Evolutionary conservation across 1,140 invertebrate genomes (phyloP).

Genomic region (Drosophila eugracilis): DNA sequence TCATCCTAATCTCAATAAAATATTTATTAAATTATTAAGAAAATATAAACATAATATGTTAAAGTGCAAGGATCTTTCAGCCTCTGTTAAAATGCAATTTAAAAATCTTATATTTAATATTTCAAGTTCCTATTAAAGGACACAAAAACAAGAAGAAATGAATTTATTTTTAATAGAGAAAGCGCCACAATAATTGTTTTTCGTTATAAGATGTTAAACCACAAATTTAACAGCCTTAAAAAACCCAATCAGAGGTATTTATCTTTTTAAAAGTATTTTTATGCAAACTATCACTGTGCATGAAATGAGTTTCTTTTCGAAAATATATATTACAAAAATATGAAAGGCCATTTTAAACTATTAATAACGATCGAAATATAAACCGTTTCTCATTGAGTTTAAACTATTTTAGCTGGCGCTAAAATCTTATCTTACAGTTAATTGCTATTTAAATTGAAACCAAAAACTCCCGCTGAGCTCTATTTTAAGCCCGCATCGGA

Average conservation of each 20-base stretch:
- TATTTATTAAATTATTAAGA: no score
- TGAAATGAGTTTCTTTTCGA: not conserved
- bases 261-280: no score
- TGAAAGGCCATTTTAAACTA: not conserved
- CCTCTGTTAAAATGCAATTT: no score
- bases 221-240: no score
- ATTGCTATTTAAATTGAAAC: conserved; percentile 58
- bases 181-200: not conserved
- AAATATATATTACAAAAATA: not conserved
- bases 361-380: conserved; percentile 1
- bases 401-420: conserved; percentile 17
- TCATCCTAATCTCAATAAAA: no score
- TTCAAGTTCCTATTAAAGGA: not conserved
- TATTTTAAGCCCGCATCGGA: conserved; percentile 53
- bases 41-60: no score
- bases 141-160: not conserved
- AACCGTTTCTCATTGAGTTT: not conserved
- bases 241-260: no score
- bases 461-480: conserved; percentile 45
- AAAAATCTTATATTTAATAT: not conserved
- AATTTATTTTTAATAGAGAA: not conserved
- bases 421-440: conserved; percentile 39
- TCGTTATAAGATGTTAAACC: no score
- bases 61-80: no score
- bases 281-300: not conserved